A percentile compares a stretch with the other conserved stretches of the same genome.
phyloP scores from a whole-genome alignment of 2,888 invertebrate species.

The Pandemis corylana region DNA sequence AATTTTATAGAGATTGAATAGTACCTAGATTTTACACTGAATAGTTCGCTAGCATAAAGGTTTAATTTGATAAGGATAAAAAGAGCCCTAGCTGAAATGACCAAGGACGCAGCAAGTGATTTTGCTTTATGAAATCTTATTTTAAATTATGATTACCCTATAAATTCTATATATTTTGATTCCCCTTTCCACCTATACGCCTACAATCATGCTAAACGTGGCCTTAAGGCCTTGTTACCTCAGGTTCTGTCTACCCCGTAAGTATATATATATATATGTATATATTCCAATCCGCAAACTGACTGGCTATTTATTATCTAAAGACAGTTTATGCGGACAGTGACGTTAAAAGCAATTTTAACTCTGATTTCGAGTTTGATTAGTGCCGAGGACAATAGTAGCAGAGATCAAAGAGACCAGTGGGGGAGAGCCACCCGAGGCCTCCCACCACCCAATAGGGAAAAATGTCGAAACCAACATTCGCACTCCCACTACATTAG shows the following conservation, averaged over 20 bases:
- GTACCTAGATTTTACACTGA: neutral
- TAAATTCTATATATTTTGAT: neutral
- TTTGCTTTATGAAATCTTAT: neutral
- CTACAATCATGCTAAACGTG: too few relatives aligned
- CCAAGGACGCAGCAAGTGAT: neutral
- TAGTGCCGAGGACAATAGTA: constrained; percentile 54
- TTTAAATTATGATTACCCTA: neutral
- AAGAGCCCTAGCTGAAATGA: neutral
- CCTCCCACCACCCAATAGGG: constrained; percentile 58
- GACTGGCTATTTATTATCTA: neutral
- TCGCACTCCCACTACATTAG: constrained; percentile 74
- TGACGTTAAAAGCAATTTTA: neutral
- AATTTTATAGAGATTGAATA: neutral
- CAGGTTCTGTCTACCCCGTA: too few relatives aligned
- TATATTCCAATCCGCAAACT: neutral
- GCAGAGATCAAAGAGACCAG: constrained; percentile 60
- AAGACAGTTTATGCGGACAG: neutral
- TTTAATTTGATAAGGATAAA: neutral
- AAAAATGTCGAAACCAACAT: constrained; percentile 75
- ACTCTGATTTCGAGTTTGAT: constrained; percentile 50
- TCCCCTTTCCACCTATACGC: too few relatives aligned
- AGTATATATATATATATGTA: too few relatives aligned
- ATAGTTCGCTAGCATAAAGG: neutral
- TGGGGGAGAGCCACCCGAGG: constrained; percentile 47
- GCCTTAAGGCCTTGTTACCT: too few relatives aligned